These are phyloP conservation scores for Takifugu ocellatus DNA, from an alignment of 2,797 vertebrate genomes.

Conservation along the genomic window DNA sequence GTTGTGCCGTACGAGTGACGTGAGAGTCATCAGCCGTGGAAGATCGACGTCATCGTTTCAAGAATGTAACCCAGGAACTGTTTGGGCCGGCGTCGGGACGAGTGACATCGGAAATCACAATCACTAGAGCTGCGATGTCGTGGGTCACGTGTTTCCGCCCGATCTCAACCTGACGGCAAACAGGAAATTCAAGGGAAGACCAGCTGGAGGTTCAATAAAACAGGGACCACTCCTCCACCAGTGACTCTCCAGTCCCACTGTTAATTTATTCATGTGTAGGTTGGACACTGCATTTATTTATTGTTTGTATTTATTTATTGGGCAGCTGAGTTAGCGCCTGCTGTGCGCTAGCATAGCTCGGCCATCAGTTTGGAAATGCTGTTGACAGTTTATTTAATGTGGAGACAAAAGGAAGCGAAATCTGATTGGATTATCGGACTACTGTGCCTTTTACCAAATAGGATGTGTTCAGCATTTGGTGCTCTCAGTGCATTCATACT, in stretches of 20 bases:
- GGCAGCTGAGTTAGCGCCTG: slow-evolving; percentile 69
- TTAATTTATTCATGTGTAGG: slow-evolving; percentile 77
- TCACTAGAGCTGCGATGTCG: slow-evolving; percentile 11
- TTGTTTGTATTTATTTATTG: slow-evolving; percentile 78
- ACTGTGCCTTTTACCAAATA: slow-evolving; percentile 80
- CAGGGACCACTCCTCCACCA: slow-evolving; percentile 48
- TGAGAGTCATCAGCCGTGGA: slow-evolving; percentile 28
- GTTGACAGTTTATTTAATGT: slow-evolving; percentile 39
- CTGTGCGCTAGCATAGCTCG: slow-evolving; percentile 52
- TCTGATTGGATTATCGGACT: slow-evolving; percentile 60
- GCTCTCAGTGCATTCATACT: slow-evolving; percentile 57
- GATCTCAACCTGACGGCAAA: slow-evolving; percentile 21
- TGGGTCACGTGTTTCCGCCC: slow-evolving; percentile 14
- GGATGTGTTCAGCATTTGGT: slow-evolving; percentile 59
- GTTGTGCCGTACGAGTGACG: slow-evolving; percentile 33
- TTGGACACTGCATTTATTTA: slow-evolving; percentile 76
- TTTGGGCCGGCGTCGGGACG: slow-evolving; percentile 19
- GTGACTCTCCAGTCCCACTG: slow-evolving; percentile 37
- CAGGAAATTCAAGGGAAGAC: slow-evolving; percentile 18
- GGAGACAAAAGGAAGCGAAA: slow-evolving; percentile 36
- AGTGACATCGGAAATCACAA: slow-evolving; percentile 16
- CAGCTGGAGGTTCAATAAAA: slow-evolving; percentile 19
- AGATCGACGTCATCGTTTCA: slow-evolving; percentile 53
- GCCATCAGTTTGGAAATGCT: slow-evolving; percentile 43
- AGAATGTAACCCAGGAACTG: slow-evolving; percentile 61